Evolutionary conservation across 1,140 invertebrate species (phyloP).

Genomic region (Bilobella aurantiaca): DNA sequence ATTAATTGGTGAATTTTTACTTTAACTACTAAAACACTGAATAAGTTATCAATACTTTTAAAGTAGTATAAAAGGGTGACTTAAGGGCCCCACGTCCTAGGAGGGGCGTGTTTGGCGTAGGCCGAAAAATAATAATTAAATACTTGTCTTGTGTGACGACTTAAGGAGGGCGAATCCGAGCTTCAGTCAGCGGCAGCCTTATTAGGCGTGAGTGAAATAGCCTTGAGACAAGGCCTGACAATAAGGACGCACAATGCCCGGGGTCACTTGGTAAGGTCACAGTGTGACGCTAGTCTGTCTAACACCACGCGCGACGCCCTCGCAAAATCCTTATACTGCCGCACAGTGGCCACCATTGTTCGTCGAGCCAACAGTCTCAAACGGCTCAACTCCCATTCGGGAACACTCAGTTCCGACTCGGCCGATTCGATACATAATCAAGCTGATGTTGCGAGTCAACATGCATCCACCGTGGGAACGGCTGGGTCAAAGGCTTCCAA

Average conservation of each 20-base stretch:
- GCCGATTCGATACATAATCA: slow-evolving; percentile 85
- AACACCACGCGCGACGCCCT: slow-evolving; percentile 77
- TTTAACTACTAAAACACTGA: too few species aligned
- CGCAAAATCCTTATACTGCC: slow-evolving; percentile 84
- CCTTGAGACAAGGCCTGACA: slow-evolving; percentile 68
- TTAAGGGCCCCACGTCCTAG: too few species aligned
- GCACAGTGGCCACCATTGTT: slow-evolving; percentile 89
- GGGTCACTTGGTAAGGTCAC: slow-evolving; percentile 69
- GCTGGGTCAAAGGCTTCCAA: slow-evolving; percentile 69
- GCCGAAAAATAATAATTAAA: too few species aligned
- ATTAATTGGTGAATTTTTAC: slow-evolving; percentile 5
- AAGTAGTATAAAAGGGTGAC: too few species aligned
- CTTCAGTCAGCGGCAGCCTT: slow-evolving; percentile 71
- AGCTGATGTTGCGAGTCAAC: slow-evolving; percentile 62
- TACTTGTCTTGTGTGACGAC: too few species aligned
- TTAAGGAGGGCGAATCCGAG: slow-evolving; percentile 52
- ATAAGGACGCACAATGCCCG: slow-evolving; percentile 70
- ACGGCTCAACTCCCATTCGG: slow-evolving; percentile 67
- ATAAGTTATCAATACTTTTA: too few species aligned
- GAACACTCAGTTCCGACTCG: slow-evolving; percentile 78
- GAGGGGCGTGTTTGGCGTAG: too few species aligned
- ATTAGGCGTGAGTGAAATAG: slow-evolving; percentile 63
- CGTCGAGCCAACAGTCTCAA: slow-evolving; percentile 82
- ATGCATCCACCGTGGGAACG: slow-evolving; percentile 72
- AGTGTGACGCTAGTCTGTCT: slow-evolving; percentile 71